Evolutionary conservation across 2,888 invertebrate genomes (phyloP), one percentile per base, ranked within the genome.

Genomic region (Microctonus aethiopoides): DNA sequence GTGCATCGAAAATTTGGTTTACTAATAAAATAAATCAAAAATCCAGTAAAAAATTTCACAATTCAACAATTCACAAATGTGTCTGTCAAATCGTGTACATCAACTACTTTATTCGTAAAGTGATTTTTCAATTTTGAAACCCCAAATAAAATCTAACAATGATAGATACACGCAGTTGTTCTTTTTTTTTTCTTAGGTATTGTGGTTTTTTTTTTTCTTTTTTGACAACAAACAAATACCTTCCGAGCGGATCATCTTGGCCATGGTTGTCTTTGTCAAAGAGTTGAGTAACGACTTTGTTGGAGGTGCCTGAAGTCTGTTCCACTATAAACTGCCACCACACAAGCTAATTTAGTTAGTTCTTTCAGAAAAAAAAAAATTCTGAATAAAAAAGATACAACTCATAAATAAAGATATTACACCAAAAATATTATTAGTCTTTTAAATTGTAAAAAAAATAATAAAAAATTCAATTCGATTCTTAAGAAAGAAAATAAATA

Each of bases 231-330:
- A 88, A 89, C 75, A 67, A 81, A 77, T 89, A 94, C 95, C 96
- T 95, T 91, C 98, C 98, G 82, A 98, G 92, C 82, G 92, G 92
- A 89, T 98, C 98, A 89, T 98, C 97, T 86, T 93, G 92, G 85
- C 93, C 94, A 80, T 95, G 92, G 84, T 93, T 93, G 90, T 98
- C 97, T 92, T 96, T 95, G 91, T 98, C 97, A 91, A 90, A 95
- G 81, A 97, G 91, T 86, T 94, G 90, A 83, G 87, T 87, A 83
- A 93, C 87, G 80, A 90, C 76, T 77, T 77, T 80, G 82, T 79
- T 80, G 81, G 80, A 76, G 74, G 81, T 78, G 75, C 82, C 84
- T 75, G 80, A 81, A 77, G 80, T 79, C 77, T 88, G 88, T 85
- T 91, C 91, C 89, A 91, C 89, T 87, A 89, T 86, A 84, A 89